Percentiles rank a stretch among this genome's conserved stretches.
Evolutionary conservation across 2,888 invertebrate genomes (phyloP).

Genomic region (Drosophila recens): DNA sequence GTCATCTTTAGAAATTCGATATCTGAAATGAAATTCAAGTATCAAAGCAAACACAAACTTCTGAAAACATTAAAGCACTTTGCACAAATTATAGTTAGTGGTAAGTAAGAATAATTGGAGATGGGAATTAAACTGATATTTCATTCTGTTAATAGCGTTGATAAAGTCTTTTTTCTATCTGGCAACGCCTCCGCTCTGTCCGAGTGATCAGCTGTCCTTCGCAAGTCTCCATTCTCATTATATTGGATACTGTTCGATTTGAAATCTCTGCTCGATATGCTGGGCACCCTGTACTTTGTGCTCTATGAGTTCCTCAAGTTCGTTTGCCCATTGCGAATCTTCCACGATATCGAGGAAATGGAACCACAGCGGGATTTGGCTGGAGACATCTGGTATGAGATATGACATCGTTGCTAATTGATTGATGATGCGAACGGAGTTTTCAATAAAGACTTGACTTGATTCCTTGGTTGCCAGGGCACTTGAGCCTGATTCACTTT

Average conservation of each 20-base stretch:
- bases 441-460: constrained; percentile 52
- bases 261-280: constrained; percentile 43
- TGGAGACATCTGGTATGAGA: constrained; percentile 46
- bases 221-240: constrained; percentile 33
- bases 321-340: constrained; percentile 53
- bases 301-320: constrained; percentile 58
- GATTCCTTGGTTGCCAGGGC: constrained; percentile 27
- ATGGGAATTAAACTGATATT: too few species aligned
- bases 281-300: constrained; percentile 52
- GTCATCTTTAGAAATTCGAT: constrained; percentile 32
- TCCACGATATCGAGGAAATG: constrained; percentile 58
- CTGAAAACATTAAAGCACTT: constrained; percentile 54
- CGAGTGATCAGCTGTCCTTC: constrained; percentile 41
- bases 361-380: constrained; percentile 9
- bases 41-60: constrained; percentile 56
- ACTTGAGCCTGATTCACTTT: constrained; percentile 38
- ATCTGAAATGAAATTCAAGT: constrained; percentile 70
- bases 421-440: constrained; percentile 54
- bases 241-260: constrained; percentile 24
- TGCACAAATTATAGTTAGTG: constrained; percentile 22
- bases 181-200: constrained; percentile 44
- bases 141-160: constrained; percentile 30
- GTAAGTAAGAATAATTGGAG: constrained; percentile 40
- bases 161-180: constrained; percentile 48
- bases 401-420: constrained; percentile 61